A percentile compares a stretch with the other conserved stretches of the same genome.
Conservation (phyloP, 2,113 vertebrate species). For the Spea multiplicata region DNA sequence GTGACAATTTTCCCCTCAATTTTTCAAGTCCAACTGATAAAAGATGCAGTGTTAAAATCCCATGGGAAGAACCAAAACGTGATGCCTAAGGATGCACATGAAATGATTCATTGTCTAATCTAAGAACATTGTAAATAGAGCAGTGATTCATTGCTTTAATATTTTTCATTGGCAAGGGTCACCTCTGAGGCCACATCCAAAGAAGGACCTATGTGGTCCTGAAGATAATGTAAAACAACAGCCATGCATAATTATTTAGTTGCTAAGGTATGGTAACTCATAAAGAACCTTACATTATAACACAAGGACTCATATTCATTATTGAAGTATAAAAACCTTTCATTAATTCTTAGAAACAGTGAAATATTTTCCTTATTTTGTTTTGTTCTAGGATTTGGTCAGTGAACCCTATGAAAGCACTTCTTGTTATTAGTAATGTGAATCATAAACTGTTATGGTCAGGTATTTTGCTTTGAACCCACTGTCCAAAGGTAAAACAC, state of each 20-base stretch:
- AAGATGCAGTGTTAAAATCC: constrained; percentile 24
- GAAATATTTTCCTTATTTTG: background rate
- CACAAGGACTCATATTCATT: background rate
- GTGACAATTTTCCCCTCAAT: constrained; percentile 15
- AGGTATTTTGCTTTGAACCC: background rate
- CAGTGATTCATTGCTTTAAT: constrained; percentile 44
- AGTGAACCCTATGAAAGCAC: background rate
- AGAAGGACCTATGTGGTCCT: constrained; percentile 23
- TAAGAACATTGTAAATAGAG: constrained; percentile 33
- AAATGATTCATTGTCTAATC: constrained; percentile 49
- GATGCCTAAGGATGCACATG: constrained; percentile 30
- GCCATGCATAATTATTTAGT: constrained; percentile 26
- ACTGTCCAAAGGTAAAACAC: background rate
- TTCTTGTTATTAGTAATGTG: background rate
- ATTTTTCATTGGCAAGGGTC: constrained; percentile 40
- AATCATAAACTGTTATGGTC: background rate
- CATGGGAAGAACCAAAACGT: constrained; percentile 25
- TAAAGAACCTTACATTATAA: constrained; percentile 2
- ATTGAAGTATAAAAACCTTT: background rate
- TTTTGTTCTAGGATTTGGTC: background rate
- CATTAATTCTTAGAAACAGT: background rate
- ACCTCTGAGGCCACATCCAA: constrained; percentile 30
- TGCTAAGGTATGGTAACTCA: constrained; percentile 20
- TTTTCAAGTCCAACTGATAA: constrained; percentile 32
- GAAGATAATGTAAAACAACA: constrained; percentile 39